Conservation (phyloP, 2,888 invertebrate species). For the Busseola fusca region DNA sequence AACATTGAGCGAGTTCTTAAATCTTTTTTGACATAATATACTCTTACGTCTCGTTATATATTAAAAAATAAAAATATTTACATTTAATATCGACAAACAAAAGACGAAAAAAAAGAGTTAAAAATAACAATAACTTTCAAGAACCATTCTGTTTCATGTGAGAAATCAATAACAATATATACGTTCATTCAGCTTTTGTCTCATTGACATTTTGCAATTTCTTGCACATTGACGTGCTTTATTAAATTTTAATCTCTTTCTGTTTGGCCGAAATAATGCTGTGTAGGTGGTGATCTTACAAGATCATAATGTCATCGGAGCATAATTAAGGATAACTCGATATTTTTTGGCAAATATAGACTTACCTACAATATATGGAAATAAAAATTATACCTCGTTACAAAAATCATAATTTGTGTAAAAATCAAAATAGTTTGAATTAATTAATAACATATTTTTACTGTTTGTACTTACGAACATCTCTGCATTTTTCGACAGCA, state of each 20-base stretch:
- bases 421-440: background rate
- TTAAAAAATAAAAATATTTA: background rate
- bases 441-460: background rate
- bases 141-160: no score
- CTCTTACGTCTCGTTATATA: no score
- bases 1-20: background rate
- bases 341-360: no score
- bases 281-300: background rate
- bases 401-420: background rate
- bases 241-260: background rate
- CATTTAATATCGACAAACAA: background rate
- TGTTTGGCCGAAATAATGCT: background rate
- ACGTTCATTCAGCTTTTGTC: no score
- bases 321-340: no score
- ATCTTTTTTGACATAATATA: no score
- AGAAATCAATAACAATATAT: no score
- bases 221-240: background rate
- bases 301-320: no score
- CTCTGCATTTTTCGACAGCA: slow-evolving; percentile 76
- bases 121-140: no score
- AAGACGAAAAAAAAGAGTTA: no score
- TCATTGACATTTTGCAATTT: background rate
- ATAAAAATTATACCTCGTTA: background rate
- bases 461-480: slow-evolving; percentile 73
- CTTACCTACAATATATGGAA: no score